phyloP scores from a whole-genome alignment of 2,888 invertebrate species.

The Andrena marginata region DNA sequence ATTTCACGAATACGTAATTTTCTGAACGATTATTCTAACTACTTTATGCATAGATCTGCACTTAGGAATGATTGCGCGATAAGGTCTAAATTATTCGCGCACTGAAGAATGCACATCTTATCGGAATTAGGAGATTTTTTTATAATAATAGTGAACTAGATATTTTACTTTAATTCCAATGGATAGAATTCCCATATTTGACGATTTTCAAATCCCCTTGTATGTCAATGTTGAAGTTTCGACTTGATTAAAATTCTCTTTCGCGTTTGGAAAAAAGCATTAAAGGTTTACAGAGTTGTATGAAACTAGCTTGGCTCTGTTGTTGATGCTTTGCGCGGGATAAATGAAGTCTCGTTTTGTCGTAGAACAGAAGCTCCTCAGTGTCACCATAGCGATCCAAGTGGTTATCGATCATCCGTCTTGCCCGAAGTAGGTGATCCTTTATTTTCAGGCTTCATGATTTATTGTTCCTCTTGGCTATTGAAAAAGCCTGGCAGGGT shows the following conservation, averaged over 20 bases:
- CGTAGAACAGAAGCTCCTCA: slow-evolving; percentile 14
- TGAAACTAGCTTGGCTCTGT: neutral
- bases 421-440: slow-evolving; percentile 17
- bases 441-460: slow-evolving; percentile 39
- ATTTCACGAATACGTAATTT: too few species aligned
- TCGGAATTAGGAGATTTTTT: too few species aligned
- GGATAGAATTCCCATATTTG: too few species aligned
- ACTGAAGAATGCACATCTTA: too few species aligned
- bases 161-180: too few species aligned
- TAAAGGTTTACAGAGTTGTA: neutral
- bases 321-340: neutral
- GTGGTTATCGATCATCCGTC: slow-evolving; percentile 40
- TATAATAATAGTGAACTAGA: too few species aligned
- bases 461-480: slow-evolving; percentile 32
- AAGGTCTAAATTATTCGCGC: too few species aligned
- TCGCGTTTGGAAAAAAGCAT: neutral
- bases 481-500: neutral
- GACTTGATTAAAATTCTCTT: neutral
- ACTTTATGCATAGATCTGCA: too few species aligned
- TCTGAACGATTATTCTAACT: too few species aligned
- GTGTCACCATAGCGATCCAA: slow-evolving; percentile 13
- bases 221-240: too few species aligned
- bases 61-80: too few species aligned
- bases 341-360: slow-evolving; percentile 1
- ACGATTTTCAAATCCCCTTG: too few species aligned